Evolutionary conservation across 2,888 invertebrate species (phyloP), one percentile per base, ranked within the genome.

Genomic region (Spilosoma lubricipeda): DNA sequence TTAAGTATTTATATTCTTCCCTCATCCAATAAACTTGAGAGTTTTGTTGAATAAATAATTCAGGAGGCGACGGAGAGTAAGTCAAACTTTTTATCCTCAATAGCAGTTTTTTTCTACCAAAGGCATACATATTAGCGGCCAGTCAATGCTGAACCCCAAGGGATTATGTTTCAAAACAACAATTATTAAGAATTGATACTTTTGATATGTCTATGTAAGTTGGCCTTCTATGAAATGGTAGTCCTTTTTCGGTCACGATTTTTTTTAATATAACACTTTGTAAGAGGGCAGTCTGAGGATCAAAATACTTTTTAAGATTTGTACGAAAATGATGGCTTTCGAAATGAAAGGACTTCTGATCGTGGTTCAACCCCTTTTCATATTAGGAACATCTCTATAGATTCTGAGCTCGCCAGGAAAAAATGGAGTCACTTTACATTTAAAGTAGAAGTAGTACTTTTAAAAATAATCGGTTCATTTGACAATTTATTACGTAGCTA

Each of bases 21-120:
- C 79, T 82, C 80, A 83, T 79, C 85, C 84, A 85, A 87, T 86
- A 89, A 90, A 88, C 86, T 89, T 88, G 82, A 86, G 86, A 89
- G 87, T 89, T 88, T 90, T 84, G 86, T 85, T 85, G 82, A 88
- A 92, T 93, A 92, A 92, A 93, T 93, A 90, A 92, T 93, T 92
- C 91, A 92, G 79, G 71, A 88, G 89, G 88, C 88, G 88, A 88
- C 86, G 85, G 85, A 85, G 85, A 79, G 87, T 84, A 87, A 89
- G 86, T 86, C 86, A 83, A 90, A 91, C 88, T 91, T 92, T 92
- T 91, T 88, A 87, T 86, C 83, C 85, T 82, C 81, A 86, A 90
- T 84, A 85, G 86, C 86, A 86, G 80, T 90, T 90, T 63, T 39
- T 88, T 90, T 89, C 87, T 88, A 85, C 81, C 86, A 82, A 88